Conservation (phyloP, 2,797 vertebrate genomes). For the Propithecus perrieri region DNA sequence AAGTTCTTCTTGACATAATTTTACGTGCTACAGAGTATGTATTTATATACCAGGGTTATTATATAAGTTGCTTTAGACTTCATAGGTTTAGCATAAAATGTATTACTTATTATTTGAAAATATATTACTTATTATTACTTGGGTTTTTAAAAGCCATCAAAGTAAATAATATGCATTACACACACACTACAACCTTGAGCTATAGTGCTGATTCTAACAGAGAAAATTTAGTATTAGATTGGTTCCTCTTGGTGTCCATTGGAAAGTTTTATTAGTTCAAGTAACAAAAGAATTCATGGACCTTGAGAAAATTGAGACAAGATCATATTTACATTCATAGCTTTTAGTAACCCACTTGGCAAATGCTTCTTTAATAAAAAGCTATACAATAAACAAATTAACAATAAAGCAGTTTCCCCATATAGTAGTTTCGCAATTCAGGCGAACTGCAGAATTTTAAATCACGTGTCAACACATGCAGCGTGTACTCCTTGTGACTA, state of each 20-base stretch:
- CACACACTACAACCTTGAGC: background rate
- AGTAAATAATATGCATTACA: background rate
- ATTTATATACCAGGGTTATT: background rate
- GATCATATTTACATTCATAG: background rate
- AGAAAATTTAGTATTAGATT: background rate
- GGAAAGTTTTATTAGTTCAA: background rate
- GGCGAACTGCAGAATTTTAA: background rate
- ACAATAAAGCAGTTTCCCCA: background rate
- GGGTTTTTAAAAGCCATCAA: background rate
- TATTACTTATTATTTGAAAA: background rate
- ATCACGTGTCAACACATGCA: background rate
- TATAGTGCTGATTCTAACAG: background rate
- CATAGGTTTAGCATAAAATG: background rate
- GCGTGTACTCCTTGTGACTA: background rate
- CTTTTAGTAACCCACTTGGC: background rate
- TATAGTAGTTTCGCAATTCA: background rate
- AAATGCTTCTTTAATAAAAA: background rate
- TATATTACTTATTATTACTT: background rate
- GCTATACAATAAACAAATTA: background rate
- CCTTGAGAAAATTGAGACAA: background rate
- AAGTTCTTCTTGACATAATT: constrained; percentile 25
- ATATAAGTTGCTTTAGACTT: background rate
- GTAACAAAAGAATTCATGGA: background rate
- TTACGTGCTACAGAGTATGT: background rate
- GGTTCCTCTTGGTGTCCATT: background rate